Base-by-base conservation (phyloP, 2,888 invertebrate genomes). In the Hypolimnas misippus region DNA sequence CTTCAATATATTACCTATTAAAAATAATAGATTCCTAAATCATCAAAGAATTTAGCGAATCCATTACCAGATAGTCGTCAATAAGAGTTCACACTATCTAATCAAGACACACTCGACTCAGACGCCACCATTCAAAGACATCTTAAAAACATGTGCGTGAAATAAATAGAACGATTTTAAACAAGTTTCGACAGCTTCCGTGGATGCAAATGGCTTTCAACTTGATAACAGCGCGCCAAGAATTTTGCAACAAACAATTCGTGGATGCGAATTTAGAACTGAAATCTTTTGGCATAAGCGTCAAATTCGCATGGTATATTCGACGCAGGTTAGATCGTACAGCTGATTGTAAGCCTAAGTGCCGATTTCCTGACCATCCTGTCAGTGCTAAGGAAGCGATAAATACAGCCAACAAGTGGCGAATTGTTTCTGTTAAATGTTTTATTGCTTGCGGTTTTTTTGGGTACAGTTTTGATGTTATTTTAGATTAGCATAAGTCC, bases 361-460 rank as follows among this genome's bases (percentile, higher is more conserved):
- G 73, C 70, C 67, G 67, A 73, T 73, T 76, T 77, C 77, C 77
- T 76, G 72, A 69, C 71, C 73, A 72, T 67, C 63, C 63, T 67
- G 70, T 70, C 67, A 68, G 59, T 19, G 46, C 25, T 58, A 65
- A 73, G 77, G 77, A 77, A 76, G 67, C 63, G 57, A 76, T 76
- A 77, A 77, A 77, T 77, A 76, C 66, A 52, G 55, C 57, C 62
- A 65, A 62, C 62, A 62, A 73, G 63, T 70, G 72, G 67, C 54
- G 62, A 65, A 66, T 64, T 68, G 69, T 65, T 65, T 70, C 67
- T 65, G 67, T 35, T 58, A 58, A 54, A 61, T 60, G 64, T 65
- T 65, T 64, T 61, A 61, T 49, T 57, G 33, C 55, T 52, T 52
- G 25, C 21, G 54, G 44, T 51, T 56, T 52, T 42, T 35, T 54